Evolutionary conservation across 1,140 invertebrate genomes (phyloP).

Genomic region (Drosophila varians): DNA sequence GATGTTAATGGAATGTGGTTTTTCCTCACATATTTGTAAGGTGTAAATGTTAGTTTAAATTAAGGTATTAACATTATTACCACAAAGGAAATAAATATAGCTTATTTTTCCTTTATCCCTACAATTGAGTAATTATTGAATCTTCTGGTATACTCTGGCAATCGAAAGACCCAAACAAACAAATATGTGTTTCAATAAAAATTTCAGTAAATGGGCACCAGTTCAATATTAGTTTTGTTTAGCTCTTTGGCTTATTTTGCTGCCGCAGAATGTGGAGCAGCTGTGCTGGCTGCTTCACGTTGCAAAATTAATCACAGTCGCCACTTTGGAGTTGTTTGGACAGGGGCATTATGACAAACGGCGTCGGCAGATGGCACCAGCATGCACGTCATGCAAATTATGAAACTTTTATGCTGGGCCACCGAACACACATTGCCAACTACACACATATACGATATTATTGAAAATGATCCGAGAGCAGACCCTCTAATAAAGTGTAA

Average conservation of each 20-base stretch:
- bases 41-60: neutral
- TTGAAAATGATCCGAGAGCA: constrained; percentile 19
- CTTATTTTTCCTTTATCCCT: too few relatives aligned
- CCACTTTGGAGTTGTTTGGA: constrained; percentile 59
- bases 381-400: constrained; percentile 75
- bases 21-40: too few relatives aligned
- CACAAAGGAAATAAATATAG: neutral
- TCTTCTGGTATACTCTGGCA: neutral
- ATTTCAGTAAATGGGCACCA: constrained; percentile 6
- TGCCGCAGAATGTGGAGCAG: constrained; percentile 14
- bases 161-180: neutral
- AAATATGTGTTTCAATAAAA: constrained; percentile 8
- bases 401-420: constrained; percentile 55
- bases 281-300: constrained; percentile 26
- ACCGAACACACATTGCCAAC: constrained; percentile 11
- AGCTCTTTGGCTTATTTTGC: neutral
- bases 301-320: constrained; percentile 71
- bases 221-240: constrained; percentile 61
- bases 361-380: constrained; percentile 57
- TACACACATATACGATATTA: constrained; percentile 12
- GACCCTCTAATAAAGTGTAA: constrained; percentile 48
- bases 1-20: neutral
- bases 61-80: neutral
- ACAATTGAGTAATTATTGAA: too few relatives aligned
- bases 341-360: constrained; percentile 65